phyloP scores from a whole-genome alignment of 2,888 invertebrate species.

The Sarcophaga carnaria region DNA sequence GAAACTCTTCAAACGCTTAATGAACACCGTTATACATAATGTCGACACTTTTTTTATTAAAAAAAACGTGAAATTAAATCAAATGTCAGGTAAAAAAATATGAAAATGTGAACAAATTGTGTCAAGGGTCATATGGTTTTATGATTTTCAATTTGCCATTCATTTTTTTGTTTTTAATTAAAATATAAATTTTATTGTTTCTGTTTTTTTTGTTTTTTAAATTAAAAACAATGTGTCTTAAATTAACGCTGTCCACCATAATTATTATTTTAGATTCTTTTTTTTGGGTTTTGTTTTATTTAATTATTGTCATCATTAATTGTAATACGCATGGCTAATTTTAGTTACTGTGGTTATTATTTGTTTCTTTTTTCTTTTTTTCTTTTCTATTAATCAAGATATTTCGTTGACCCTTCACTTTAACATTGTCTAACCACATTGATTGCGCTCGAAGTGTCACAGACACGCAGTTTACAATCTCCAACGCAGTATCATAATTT shows the following conservation, averaged over 20 bases:
- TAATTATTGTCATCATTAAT: slow-evolving; percentile 56
- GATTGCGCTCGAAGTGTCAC: slow-evolving; percentile 1
- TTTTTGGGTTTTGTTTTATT: slow-evolving; percentile 31
- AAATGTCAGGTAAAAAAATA: slow-evolving; percentile 9
- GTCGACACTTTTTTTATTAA: neutral
- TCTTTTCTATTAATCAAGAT: slow-evolving; percentile 25
- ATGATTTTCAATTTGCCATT: slow-evolving; percentile 60
- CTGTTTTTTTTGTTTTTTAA: slow-evolving; percentile 24
- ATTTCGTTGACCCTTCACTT: slow-evolving; percentile 52
- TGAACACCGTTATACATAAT: neutral
- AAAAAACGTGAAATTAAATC: slow-evolving; percentile 1
- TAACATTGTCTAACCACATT: slow-evolving; percentile 7
- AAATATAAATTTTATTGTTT: slow-evolving; percentile 55
- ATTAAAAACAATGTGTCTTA: slow-evolving; percentile 52
- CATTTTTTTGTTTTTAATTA: slow-evolving; percentile 52
- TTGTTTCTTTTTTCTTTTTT: neutral
- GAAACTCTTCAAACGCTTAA: neutral
- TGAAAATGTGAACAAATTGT: slow-evolving; percentile 36
- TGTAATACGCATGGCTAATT: slow-evolving; percentile 44
- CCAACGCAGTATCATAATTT: neutral
- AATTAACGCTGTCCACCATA: slow-evolving; percentile 43
- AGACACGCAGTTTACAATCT: slow-evolving; percentile 26
- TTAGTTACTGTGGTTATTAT: slow-evolving; percentile 17
- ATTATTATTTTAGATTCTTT: slow-evolving; percentile 21
- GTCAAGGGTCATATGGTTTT: slow-evolving; percentile 60